These are phyloP conservation scores for Pangasius djambal DNA, from an alignment of 2,797 vertebrate genomes.

Conservation along the genomic window DNA sequence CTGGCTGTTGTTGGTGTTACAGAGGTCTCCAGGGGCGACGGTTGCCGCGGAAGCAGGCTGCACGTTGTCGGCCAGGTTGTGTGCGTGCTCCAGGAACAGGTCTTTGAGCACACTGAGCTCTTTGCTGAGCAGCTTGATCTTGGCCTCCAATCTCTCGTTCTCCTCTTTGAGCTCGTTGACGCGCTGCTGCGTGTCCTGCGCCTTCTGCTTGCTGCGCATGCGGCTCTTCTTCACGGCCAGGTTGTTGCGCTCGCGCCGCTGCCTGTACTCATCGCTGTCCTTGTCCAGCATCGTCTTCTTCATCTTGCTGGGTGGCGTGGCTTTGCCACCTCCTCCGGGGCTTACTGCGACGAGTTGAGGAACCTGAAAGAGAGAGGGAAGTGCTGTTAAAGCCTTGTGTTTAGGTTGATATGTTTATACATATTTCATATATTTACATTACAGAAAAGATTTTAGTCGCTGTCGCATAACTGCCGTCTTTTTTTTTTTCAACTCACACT, in stretches of 20 bases:
- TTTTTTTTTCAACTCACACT: not conserved
- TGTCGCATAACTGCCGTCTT: not conserved
- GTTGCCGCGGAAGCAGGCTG: conserved; percentile 78
- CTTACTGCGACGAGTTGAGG: conserved; percentile 84
- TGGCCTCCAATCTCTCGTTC: conserved; percentile 96
- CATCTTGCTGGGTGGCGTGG: conserved; percentile 84
- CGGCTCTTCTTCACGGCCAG: conserved; percentile 98
- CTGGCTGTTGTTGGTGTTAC: conserved; percentile 66
- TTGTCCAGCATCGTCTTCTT: conserved; percentile 86
- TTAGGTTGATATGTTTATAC: not conserved
- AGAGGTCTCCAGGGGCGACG: conserved; percentile 71
- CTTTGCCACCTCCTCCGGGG: conserved; percentile 85
- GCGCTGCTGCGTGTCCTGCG: conserved; percentile 92
- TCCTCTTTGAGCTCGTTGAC: conserved; percentile 98
- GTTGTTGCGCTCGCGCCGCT: conserved; percentile 94
- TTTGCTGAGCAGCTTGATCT: conserved; percentile 97
- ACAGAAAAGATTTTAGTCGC: not conserved
- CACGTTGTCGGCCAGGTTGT: conserved; percentile 93
- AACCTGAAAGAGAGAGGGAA: conserved; percentile 65
- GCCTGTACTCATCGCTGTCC: conserved; percentile 93
- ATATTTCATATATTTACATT: not conserved
- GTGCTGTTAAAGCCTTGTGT: not conserved
- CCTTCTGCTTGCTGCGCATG: conserved; percentile 97
- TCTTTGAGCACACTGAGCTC: conserved; percentile 97
- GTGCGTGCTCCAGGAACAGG: conserved; percentile 96